phyloP scores from a whole-genome alignment of 2,113 vertebrate genomes.

The Coregonus clupeaformis region DNA sequence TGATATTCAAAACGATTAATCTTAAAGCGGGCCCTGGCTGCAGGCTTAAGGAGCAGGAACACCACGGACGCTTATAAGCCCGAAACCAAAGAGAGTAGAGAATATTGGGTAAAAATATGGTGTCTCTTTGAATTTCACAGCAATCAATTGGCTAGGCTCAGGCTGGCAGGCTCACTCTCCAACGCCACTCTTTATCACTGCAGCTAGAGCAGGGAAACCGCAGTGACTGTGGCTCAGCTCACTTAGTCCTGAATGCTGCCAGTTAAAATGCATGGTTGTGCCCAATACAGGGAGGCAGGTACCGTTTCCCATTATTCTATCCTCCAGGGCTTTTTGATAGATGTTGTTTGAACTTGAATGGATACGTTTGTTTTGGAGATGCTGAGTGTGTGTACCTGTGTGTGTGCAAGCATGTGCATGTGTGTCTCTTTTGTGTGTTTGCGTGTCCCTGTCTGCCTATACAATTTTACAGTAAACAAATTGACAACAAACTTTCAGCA shows the following conservation, averaged over 20 bases:
- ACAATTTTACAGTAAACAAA: too few relatives aligned
- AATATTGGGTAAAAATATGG: neutral
- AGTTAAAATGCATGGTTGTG: constrained; percentile 23
- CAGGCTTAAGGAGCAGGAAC: neutral
- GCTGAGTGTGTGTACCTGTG: neutral
- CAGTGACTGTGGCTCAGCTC: constrained; percentile 6
- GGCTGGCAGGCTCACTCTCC: constrained; percentile 10
- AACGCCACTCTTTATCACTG: constrained; percentile 7
- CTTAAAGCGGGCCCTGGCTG: constrained; percentile 5
- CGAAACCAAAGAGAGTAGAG: neutral
- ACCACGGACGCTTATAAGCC: neutral
- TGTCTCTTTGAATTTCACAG: constrained; percentile 18
- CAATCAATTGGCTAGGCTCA: constrained; percentile 23
- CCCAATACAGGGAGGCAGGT: neutral
- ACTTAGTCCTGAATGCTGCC: neutral
- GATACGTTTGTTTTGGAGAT: neutral
- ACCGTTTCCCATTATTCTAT: constrained; percentile 4
- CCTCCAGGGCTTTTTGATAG: neutral
- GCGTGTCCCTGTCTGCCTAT: neutral
- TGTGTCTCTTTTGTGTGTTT: constrained; percentile 1
- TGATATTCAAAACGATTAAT: constrained; percentile 43
- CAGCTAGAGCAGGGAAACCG: neutral
- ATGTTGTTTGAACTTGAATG: neutral
- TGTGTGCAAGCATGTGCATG: neutral
- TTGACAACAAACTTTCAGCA: too few relatives aligned